A percentile compares a stretch with the other conserved stretches of the same genome.
Conservation (phyloP, 2,888 invertebrate genomes). For the Incurvaria masculella region DNA sequence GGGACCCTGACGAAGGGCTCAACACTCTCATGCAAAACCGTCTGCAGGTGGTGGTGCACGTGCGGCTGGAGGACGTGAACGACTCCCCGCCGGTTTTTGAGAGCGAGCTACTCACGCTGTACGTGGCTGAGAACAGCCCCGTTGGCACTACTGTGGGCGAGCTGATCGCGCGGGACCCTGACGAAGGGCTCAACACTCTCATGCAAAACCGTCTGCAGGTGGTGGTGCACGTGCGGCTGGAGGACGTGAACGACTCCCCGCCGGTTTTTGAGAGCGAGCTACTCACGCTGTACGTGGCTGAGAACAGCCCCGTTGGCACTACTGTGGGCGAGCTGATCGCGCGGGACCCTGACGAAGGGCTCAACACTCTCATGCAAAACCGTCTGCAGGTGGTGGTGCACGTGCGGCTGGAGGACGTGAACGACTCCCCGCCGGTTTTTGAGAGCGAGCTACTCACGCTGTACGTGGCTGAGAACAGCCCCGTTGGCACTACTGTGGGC, state of each 20-base stretch:
- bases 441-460: constrained; percentile 84
- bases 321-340: constrained; percentile 89
- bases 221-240: constrained; percentile 76
- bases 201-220: constrained; percentile 68
- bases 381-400: constrained; percentile 63
- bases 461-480: constrained; percentile 94
- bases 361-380: constrained; percentile 88
- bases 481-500: constrained; percentile 90
- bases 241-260: constrained; percentile 88
- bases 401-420: constrained; percentile 83
- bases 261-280: constrained; percentile 87
- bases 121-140: constrained; percentile 95
- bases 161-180: constrained; percentile 87
- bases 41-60: constrained; percentile 65
- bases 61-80: constrained; percentile 84
- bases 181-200: constrained; percentile 87
- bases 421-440: constrained; percentile 88
- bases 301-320: constrained; percentile 96
- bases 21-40: constrained; percentile 86
- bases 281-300: constrained; percentile 84
- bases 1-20: constrained; percentile 89
- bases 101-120: constrained; percentile 82
- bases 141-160: constrained; percentile 92
- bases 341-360: constrained; percentile 89
- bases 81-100: constrained; percentile 90